Base-by-base conservation (phyloP, 2,888 invertebrate genomes). In the Psylliodes chrysocephalus region DNA sequence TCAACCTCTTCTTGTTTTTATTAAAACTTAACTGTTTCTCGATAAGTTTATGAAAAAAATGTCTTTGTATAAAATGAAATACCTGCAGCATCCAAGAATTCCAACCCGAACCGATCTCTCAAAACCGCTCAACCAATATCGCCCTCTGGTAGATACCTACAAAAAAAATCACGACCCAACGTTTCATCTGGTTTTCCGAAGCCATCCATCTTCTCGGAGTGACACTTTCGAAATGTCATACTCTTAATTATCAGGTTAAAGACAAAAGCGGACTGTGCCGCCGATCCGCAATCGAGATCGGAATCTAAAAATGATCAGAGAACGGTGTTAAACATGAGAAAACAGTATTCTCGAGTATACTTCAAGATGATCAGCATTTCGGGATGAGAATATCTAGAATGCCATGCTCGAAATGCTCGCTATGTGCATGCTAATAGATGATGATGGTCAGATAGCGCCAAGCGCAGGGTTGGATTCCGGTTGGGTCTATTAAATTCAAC, bases 161-260 rank as follows among this genome's bases (percentile, higher is more conserved):
- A 38, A 59, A 66, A 56, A 54, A 63, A 63, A 35, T 46, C 61
- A 60, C 57, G 44, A 46, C 62, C 22, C 14, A 25, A 35, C 15
- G 56, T 59, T 67, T 54, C 35, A 33, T 56, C 38, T 44, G 47
- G 38, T 53, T 46, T 42, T 35, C 22, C 64, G 47, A 49, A 40
- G 52, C 70, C 66, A 73, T 73, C 71, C 66, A 71, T 72, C 72
- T 72, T 73, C 60, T 49, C 35, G 55, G 64, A 46, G 72, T 73
- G 74, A 74, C 74, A 71, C 73, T 74, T 74, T 69, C 61, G 62
- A 71, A 71, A 71, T 74, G 74, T 74, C 74, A 72, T 72, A 73
- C 72, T 73, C 72, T 74, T 74, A 74, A 74, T 74, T 74, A 74
- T 73, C 67, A 70, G 65, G 67, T 70, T 14, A 64, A 67, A 67